These are phyloP conservation scores for Nothocercus nigrocapillus DNA, from an alignment of 2,113 vertebrate species.

Conservation along the genomic window DNA sequence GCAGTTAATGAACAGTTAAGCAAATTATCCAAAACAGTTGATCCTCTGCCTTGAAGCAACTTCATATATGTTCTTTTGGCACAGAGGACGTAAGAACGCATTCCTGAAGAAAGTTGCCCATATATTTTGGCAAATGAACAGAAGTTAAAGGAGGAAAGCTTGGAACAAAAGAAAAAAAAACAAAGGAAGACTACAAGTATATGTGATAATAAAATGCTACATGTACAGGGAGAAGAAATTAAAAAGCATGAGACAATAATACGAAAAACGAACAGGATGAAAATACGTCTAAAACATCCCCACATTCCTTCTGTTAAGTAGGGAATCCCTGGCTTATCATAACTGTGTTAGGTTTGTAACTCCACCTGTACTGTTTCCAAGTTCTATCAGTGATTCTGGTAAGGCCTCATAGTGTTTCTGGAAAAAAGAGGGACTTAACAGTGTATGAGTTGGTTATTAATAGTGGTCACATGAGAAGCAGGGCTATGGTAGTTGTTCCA, in stretches of 20 bases:
- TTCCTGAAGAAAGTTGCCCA: neutral
- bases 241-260: neutral
- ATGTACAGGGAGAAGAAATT: neutral
- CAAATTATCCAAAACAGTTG: neutral
- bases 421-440: neutral
- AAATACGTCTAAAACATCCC: neutral
- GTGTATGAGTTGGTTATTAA: neutral
- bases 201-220: neutral
- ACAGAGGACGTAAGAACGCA: neutral
- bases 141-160: neutral
- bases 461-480: neutral
- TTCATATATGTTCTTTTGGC: neutral
- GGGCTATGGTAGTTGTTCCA: neutral
- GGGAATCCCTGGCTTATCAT: neutral
- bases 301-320: neutral
- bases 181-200: too few relatives aligned
- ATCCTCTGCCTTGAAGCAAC: neutral
- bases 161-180: neutral
- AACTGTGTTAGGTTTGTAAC: neutral
- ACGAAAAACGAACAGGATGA: neutral
- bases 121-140: neutral
- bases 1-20: neutral
- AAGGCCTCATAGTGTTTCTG: accelerated
- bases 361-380: neutral
- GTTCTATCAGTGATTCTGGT: neutral